Conservation (phyloP, 2,113 vertebrate genomes). For the Siniperca chuatsi region DNA sequence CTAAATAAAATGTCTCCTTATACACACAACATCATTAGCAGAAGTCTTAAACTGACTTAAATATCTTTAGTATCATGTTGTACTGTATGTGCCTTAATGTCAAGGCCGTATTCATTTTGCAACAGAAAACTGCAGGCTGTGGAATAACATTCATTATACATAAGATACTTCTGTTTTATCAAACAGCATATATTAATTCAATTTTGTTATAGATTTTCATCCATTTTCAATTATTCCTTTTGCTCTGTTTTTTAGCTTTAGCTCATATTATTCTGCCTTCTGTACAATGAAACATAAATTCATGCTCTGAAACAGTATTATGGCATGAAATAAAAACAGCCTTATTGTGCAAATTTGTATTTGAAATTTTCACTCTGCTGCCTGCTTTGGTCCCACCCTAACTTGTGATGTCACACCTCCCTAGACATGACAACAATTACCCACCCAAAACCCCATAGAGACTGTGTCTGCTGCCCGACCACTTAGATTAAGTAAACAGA, state of each 20-base stretch:
- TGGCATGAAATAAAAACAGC: not conserved
- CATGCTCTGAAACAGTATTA: not conserved
- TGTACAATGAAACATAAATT: conserved; percentile 5
- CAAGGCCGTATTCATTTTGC: not conserved
- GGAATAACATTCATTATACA: conserved; percentile 32
- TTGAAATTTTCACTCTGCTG: not conserved
- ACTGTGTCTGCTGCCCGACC: too few relatives aligned
- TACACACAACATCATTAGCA: not conserved
- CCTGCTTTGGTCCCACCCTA: not conserved
- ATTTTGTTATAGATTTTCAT: conserved; percentile 35
- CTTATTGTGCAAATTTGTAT: not conserved
- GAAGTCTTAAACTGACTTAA: not conserved
- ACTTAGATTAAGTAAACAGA: too few relatives aligned
- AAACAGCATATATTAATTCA: conserved; percentile 51
- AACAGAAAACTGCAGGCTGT: conserved; percentile 18
- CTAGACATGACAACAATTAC: too few relatives aligned
- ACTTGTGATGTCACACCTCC: not conserved
- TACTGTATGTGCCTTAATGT: not conserved
- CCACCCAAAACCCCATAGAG: too few relatives aligned
- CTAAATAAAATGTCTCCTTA: not conserved
- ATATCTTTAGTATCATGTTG: not conserved
- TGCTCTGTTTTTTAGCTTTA: conserved; percentile 20
- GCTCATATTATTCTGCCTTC: conserved; percentile 5
- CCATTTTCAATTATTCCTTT: conserved; percentile 31
- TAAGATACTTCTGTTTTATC: conserved; percentile 27